A percentile compares a stretch with the other conserved stretches of the same genome.
phyloP scores from a whole-genome alignment of 2,888 invertebrate species.

The Aromia moschata region DNA sequence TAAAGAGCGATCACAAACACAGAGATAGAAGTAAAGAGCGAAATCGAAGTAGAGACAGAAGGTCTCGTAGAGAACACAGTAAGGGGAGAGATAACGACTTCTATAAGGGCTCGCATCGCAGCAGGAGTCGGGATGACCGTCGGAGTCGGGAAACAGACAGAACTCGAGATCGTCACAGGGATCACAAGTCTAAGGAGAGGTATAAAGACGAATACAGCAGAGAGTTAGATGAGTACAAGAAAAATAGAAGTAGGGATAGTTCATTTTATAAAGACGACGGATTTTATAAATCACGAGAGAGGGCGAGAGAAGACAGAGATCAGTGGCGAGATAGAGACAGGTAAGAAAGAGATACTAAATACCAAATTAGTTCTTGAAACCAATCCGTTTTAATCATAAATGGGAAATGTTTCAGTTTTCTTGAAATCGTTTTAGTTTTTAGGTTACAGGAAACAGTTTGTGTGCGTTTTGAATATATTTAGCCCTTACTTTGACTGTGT shows the following conservation, averaged over 20 bases:
- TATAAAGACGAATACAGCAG: slow-evolving; percentile 54
- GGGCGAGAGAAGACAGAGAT: slow-evolving; percentile 59
- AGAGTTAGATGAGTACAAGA: slow-evolving; percentile 51
- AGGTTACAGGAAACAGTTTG: too few species aligned
- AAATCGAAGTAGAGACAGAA: slow-evolving; percentile 24
- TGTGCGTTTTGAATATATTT: too few species aligned
- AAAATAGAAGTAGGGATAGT: slow-evolving; percentile 59
- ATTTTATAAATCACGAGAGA: slow-evolving; percentile 46
- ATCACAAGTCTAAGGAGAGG: slow-evolving; percentile 39
- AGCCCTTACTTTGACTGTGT: too few species aligned
- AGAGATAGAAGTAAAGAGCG: slow-evolving; percentile 48
- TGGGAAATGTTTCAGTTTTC: too few species aligned
- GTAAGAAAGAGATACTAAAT: too few species aligned
- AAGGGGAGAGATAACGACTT: slow-evolving; percentile 34
- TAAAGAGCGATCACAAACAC: slow-evolving; percentile 10
- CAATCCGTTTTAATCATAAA: too few species aligned
- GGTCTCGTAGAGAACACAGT: slow-evolving; percentile 25
- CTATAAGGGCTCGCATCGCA: slow-evolving; percentile 26
- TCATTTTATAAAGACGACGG: slow-evolving; percentile 55
- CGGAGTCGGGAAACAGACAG: slow-evolving; percentile 39
- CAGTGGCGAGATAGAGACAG: slow-evolving; percentile 54
- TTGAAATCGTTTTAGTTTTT: too few species aligned
- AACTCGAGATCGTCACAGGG: slow-evolving; percentile 21
- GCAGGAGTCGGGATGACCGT: slow-evolving; percentile 34
- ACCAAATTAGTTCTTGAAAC: slow-evolving; percentile 5